Conservation (phyloP, 1,140 invertebrate genomes). For the Atta texana region DNA sequence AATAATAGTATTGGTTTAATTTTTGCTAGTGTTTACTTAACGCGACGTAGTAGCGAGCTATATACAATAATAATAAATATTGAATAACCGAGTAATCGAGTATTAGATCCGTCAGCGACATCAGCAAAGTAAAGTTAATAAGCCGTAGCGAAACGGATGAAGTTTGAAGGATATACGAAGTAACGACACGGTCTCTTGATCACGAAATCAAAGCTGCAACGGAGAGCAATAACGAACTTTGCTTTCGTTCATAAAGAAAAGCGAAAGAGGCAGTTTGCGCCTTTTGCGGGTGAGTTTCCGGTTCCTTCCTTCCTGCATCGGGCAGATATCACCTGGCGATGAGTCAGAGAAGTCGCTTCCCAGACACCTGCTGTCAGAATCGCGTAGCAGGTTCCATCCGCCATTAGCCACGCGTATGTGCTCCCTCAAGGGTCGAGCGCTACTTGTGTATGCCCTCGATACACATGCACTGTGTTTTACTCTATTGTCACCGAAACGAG, state of each 20-base stretch:
- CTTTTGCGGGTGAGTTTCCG: conserved; percentile 69
- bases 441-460: not conserved
- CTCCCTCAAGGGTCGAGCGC: conserved; percentile 46
- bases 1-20: not conserved
- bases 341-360: conserved; percentile 79
- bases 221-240: conserved; percentile 29
- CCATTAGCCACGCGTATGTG: conserved; percentile 70
- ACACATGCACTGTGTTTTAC: conserved; percentile 45
- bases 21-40: not conserved
- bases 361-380: conserved; percentile 79
- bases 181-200: conserved; percentile 47
- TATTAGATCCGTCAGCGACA: conserved; percentile 29
- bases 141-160: conserved; percentile 50
- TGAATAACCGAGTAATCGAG: conserved; percentile 20
- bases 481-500: conserved; percentile 78
- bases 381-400: conserved; percentile 75
- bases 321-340: conserved; percentile 79
- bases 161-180: conserved; percentile 52
- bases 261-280: conserved; percentile 46
- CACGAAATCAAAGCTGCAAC: conserved; percentile 27
- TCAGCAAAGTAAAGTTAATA: conserved; percentile 46
- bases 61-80: not conserved
- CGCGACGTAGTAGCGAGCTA: not conserved
- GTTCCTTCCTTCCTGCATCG: conserved; percentile 68
- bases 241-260: conserved; percentile 44